Evolutionary conservation across 2,113 vertebrate genomes (phyloP), one percentile per base, ranked within the genome.

Genomic region (Takifugu flavidus): DNA sequence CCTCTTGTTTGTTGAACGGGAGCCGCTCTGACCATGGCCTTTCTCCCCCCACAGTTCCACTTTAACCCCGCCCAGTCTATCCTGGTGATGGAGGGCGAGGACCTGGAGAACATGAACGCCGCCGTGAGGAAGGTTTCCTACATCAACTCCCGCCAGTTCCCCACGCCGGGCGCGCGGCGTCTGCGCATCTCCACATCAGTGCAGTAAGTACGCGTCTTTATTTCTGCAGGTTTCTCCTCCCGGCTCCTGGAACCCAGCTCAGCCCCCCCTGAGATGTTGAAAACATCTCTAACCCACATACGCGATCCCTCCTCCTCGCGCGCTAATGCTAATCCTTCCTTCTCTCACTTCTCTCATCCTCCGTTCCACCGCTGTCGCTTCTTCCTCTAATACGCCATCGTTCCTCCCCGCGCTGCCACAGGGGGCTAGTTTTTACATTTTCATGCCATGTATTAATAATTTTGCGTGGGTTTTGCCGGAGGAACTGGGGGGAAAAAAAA

Each of bases 91-190:
- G 96, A 98, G 86, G 95, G 94, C 51, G 95, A 98, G 54, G 95
- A 99, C 85, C 87, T 96, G 82, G 94, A 93, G 77, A 94, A 93
- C 83, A 92, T 96, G 84, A 96, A 96, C 83, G 83, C 67, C 11
- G 96, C 95, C 29, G 91, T 98, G 55, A 92, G 71, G 87, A 98
- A 95, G 80, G 94, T 98, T 62, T 96, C 96, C 75, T 99, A 98
- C 91, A 97, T 99, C 87, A 99, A 99, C 87, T 98, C 95, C 28
- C 92, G 94, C 65, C 95, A 98, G 91, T 98, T 98, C 72, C 96
- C 96, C 12, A 96, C 94, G 0, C 87, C 94, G 26, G 96, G 97
- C 0, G 53, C 94, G 50, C 88, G 96, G 42, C 92, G 77, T 49
- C 92, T 98, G 70, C 94, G 89, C 86, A 89, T 98, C 75, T 95